phyloP scores from a whole-genome alignment of 2,113 vertebrate genomes.

The Hipposideros armiger region DNA sequence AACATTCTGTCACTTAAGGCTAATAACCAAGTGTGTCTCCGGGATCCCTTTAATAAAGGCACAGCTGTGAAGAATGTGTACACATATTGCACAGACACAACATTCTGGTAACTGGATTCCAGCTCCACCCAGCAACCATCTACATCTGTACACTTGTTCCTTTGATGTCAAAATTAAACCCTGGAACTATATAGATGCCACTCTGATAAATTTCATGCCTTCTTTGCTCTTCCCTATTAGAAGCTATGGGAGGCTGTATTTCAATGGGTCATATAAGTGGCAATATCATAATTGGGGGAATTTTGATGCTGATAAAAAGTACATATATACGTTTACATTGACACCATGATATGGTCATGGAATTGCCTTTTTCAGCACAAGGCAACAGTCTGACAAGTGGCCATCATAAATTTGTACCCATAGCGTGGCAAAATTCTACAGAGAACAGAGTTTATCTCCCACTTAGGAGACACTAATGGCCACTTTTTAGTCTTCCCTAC shows the following conservation, averaged over 20 bases:
- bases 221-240: slow-evolving; percentile 79
- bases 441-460: slow-evolving; percentile 91
- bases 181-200: slow-evolving; percentile 93
- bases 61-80: slow-evolving; percentile 90
- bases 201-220: slow-evolving; percentile 88
- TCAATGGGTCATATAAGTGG: not conserved
- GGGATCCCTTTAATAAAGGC: slow-evolving; percentile 89
- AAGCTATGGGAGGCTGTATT: slow-evolving; percentile 50
- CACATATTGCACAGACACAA: slow-evolving; percentile 89
- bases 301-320: not conserved
- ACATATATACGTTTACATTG: not conserved
- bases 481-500: slow-evolving; percentile 88
- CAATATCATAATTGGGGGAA: not conserved
- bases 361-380: not conserved
- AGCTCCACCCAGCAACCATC: slow-evolving; percentile 89
- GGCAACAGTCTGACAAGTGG: slow-evolving; percentile 68
- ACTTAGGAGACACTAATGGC: slow-evolving; percentile 89
- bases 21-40: slow-evolving; percentile 87
- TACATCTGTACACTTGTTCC: slow-evolving; percentile 92
- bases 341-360: not conserved
- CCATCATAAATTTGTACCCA: slow-evolving; percentile 90
- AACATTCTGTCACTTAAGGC: not conserved
- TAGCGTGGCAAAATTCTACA: slow-evolving; percentile 89
- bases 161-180: slow-evolving; percentile 92
- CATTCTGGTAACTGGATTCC: slow-evolving; percentile 89